Conservation (phyloP, 2,113 vertebrate genomes). For the Aptenodytes patagonicus region DNA sequence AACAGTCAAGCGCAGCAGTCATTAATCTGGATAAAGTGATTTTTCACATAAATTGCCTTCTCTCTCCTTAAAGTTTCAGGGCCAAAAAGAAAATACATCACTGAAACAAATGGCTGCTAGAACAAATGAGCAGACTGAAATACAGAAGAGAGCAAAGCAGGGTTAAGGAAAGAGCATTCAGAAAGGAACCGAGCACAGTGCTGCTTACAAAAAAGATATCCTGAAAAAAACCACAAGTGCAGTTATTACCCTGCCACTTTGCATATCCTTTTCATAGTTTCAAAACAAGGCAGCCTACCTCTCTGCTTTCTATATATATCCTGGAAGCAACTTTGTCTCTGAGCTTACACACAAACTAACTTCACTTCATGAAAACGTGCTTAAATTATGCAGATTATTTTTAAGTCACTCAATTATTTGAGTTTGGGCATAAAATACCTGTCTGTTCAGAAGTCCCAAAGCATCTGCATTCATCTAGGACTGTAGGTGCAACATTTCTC, state of each 20-base stretch:
- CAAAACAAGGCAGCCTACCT: neutral
- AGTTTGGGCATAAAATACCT: neutral
- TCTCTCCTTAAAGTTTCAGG: conserved; percentile 36
- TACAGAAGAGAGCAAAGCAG: neutral
- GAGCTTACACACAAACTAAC: neutral
- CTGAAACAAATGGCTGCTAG: conserved; percentile 39
- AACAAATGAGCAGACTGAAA: conserved; percentile 32
- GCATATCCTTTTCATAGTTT: neutral
- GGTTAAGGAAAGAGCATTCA: neutral
- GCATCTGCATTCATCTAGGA: neutral
- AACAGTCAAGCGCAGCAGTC: conserved; percentile 13
- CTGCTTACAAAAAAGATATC: neutral
- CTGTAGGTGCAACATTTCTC: neutral
- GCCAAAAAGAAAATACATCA: conserved; percentile 54
- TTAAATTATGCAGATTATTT: neutral
- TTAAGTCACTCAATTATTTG: neutral
- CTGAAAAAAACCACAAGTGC: neutral
- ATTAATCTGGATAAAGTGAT: conserved; percentile 64
- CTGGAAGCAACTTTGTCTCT: neutral
- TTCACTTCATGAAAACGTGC: neutral
- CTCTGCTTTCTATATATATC: neutral
- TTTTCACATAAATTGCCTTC: conserved; percentile 66
- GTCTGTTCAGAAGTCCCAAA: neutral
- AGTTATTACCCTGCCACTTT: neutral
- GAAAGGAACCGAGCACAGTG: neutral